A percentile compares a stretch with the other conserved stretches of the same genome.
phyloP scores from a whole-genome alignment of 2,888 invertebrate genomes.

The Prionchulus punctatus region DNA sequence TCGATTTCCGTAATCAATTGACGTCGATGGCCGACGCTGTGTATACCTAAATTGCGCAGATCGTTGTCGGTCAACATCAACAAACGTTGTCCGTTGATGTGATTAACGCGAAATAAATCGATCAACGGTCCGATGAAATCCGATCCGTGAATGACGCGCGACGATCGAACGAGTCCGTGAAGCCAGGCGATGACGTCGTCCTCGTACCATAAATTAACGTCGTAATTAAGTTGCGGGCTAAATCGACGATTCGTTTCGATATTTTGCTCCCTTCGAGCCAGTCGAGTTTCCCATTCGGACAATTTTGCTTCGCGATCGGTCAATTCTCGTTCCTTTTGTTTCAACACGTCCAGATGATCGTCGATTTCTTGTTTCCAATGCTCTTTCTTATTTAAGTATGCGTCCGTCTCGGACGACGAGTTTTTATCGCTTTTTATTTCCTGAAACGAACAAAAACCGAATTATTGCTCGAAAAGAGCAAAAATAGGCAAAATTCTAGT shows the following conservation, averaged over 20 bases:
- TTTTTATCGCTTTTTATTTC: background rate
- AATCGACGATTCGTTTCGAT: background rate
- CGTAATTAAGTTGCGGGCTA: background rate
- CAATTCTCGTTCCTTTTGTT: constrained; percentile 8
- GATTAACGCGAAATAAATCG: constrained; percentile 15
- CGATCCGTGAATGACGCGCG: background rate
- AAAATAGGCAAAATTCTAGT: background rate
- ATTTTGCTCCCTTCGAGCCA: constrained; percentile 1
- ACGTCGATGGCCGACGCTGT: constrained; percentile 24
- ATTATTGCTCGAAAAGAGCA: too few relatives aligned
- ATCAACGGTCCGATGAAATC: background rate
- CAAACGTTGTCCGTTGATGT: constrained; percentile 31
- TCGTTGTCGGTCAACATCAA: constrained; percentile 26
- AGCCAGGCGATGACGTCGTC: constrained; percentile 12
- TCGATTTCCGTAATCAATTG: constrained; percentile 1
- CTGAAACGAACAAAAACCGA: too few relatives aligned
- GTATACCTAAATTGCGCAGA: constrained; percentile 26
- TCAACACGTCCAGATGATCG: background rate
- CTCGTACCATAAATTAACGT: constrained; percentile 6
- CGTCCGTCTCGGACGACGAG: constrained; percentile 21
- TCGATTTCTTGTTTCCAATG: constrained; percentile 22
- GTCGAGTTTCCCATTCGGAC: background rate
- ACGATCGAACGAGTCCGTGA: too few relatives aligned
- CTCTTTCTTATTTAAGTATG: constrained; percentile 28
- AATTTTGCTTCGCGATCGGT: background rate